Conservation (phyloP, 2,113 vertebrate species). For the cat (Felis catus) region DNA sequence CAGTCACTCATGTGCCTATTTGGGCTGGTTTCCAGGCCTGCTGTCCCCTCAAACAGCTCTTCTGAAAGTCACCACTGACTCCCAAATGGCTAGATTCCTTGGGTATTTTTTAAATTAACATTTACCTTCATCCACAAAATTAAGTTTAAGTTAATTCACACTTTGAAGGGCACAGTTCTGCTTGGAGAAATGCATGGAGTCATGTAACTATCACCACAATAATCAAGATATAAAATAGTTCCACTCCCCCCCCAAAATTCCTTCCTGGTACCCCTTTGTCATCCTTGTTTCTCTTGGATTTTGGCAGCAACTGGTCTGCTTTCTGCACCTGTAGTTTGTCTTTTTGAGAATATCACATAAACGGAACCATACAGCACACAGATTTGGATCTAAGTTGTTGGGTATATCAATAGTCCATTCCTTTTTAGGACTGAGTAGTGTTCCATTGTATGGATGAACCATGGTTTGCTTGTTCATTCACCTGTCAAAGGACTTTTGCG, state of each 20-base stretch:
- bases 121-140: background rate
- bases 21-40: background rate
- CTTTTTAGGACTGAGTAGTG: background rate
- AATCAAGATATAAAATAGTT: background rate
- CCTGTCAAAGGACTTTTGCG: background rate
- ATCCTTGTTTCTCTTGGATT: background rate
- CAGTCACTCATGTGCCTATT: background rate
- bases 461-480: background rate
- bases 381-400: background rate
- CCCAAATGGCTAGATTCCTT: background rate
- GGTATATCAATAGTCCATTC: background rate
- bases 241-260: background rate
- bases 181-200: background rate
- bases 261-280: background rate
- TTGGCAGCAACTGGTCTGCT: background rate
- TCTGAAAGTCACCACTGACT: background rate
- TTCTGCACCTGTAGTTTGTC: background rate
- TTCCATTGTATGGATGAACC: background rate
- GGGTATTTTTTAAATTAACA: background rate
- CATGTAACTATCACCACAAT: background rate
- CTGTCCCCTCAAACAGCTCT: background rate
- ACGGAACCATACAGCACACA: no score
- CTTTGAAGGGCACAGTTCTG: background rate
- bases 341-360: background rate
- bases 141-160: background rate